phyloP scores from a whole-genome alignment of 2,888 invertebrate genomes.

The Charanyca ferruginea region DNA sequence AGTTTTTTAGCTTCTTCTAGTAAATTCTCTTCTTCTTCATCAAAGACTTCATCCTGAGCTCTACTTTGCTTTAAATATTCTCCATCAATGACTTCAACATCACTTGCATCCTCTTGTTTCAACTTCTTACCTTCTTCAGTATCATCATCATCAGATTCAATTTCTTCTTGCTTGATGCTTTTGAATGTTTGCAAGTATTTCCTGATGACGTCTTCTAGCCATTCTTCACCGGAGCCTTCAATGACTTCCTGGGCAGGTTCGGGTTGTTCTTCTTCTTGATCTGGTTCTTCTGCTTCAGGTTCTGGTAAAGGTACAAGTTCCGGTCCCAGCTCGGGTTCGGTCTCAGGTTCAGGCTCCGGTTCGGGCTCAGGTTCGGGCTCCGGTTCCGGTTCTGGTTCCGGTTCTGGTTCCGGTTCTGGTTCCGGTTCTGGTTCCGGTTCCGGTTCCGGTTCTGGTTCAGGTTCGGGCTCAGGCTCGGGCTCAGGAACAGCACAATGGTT shows the following conservation, averaged over 20 bases:
- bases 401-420: constrained; percentile 77
- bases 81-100: constrained; percentile 58
- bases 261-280: constrained; percentile 54
- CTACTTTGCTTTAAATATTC: constrained; percentile 48
- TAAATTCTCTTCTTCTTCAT: constrained; percentile 48
- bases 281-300: constrained; percentile 69
- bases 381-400: constrained; percentile 77
- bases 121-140: constrained; percentile 40
- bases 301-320: constrained; percentile 78
- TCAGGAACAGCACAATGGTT: constrained; percentile 78
- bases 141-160: constrained; percentile 49
- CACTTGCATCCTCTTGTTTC: constrained; percentile 50
- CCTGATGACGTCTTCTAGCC: constrained; percentile 67
- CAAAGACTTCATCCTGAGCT: constrained; percentile 57
- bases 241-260: constrained; percentile 25
- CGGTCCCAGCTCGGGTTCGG: constrained; percentile 74
- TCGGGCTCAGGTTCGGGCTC: constrained; percentile 81
- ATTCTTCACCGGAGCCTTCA: constrained; percentile 71
- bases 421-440: constrained; percentile 80
- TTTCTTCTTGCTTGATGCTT: constrained; percentile 65
- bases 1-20: constrained; percentile 38
- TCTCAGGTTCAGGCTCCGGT: constrained; percentile 77
- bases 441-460: constrained; percentile 75
- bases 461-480: constrained; percentile 76
- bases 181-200: constrained; percentile 59